phyloP scores from a whole-genome alignment of 2,797 vertebrate species.

The Eulemur rubriventer region DNA sequence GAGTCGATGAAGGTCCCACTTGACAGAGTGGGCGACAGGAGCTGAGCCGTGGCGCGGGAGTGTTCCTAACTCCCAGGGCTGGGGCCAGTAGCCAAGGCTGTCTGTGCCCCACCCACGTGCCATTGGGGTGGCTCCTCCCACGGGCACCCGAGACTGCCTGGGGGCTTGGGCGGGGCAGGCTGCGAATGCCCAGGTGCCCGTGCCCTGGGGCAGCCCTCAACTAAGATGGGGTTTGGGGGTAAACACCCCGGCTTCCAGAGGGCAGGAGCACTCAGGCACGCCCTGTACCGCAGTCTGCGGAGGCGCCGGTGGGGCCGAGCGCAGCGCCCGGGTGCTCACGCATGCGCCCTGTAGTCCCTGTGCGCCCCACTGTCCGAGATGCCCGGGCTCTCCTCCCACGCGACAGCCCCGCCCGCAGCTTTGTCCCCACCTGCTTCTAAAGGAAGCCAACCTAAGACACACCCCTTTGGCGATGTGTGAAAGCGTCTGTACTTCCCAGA shows the following conservation, averaged over 20 bases:
- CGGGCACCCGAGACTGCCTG: not conserved
- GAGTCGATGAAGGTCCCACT: too few species aligned
- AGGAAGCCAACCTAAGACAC: not conserved
- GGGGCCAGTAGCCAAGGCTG: not conserved
- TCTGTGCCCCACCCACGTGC: not conserved
- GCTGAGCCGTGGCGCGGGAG: not conserved
- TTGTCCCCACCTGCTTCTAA: not conserved
- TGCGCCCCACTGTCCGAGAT: accelerated
- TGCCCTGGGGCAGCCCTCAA: not conserved
- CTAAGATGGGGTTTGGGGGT: not conserved
- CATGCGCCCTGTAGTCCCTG: too few species aligned
- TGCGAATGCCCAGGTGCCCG: not conserved
- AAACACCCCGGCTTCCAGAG: not conserved
- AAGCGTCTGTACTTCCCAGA: too few species aligned
- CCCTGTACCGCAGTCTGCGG: not conserved
- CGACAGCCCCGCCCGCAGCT: not conserved
- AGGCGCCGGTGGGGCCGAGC: not conserved
- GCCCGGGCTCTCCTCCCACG: not conserved
- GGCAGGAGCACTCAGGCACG: too few species aligned
- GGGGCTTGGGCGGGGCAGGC: not conserved
- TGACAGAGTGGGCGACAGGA: not conserved
- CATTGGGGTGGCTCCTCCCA: not conserved
- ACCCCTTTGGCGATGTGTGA: not conserved
- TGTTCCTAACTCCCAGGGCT: too few species aligned
- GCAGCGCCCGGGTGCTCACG: too few species aligned